Conservation (phyloP, 1,140 invertebrate species). For the Drosophila lacteicornis region DNA sequence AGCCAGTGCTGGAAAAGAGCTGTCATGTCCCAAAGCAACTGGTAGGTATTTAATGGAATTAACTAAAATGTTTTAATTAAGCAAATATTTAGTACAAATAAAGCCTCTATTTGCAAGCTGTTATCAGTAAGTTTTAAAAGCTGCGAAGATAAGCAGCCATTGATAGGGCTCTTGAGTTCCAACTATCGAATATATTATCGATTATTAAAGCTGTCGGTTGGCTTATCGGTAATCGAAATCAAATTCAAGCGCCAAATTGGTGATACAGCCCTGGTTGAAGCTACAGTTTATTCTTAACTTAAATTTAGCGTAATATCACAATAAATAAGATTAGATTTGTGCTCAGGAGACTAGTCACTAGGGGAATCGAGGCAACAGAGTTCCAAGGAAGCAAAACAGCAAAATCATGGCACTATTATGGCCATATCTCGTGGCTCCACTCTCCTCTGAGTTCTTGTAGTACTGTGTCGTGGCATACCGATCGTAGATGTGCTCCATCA, state of each 20-base stretch:
- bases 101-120: neutral
- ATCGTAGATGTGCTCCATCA: slow-evolving; percentile 77
- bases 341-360: slow-evolving; percentile 39
- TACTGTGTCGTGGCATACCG: slow-evolving; percentile 63
- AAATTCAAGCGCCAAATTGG: slow-evolving; percentile 1
- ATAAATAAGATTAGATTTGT: slow-evolving; percentile 67
- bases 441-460: slow-evolving; percentile 34
- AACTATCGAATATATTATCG: neutral
- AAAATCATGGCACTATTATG: slow-evolving; percentile 10
- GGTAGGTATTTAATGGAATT: slow-evolving; percentile 11
- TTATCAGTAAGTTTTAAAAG: neutral
- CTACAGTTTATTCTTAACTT: slow-evolving; percentile 48
- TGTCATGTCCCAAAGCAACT: slow-evolving; percentile 6
- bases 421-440: neutral
- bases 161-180: neutral
- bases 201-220: neutral
- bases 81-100: neutral
- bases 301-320: slow-evolving; percentile 77
- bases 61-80: neutral
- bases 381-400: slow-evolving; percentile 7
- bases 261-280: slow-evolving; percentile 25
- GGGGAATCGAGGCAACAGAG: slow-evolving; percentile 8
- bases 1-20: slow-evolving; percentile 24
- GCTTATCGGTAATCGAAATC: neutral
- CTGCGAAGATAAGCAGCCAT: too few relatives aligned